These are phyloP conservation scores for Echinops telfairi DNA, from an alignment of 2,113 vertebrate genomes.

Conservation along the genomic window DNA sequence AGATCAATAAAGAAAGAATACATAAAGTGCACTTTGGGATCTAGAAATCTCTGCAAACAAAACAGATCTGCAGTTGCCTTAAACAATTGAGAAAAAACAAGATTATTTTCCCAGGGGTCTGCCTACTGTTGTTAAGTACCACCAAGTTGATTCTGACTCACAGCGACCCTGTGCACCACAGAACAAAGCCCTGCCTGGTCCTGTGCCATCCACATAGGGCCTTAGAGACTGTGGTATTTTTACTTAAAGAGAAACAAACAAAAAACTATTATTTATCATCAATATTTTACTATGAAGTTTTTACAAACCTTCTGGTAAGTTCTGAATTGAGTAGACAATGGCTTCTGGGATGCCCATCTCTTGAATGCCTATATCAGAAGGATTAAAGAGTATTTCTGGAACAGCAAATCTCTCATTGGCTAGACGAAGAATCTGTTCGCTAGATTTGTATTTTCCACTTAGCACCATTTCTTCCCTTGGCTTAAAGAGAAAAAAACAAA, in stretches of 20 bases:
- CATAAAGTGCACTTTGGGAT: not conserved
- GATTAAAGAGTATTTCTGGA: slow-evolving; percentile 98
- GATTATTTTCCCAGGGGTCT: slow-evolving; percentile 15
- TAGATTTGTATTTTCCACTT: slow-evolving; percentile 97
- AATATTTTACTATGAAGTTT: slow-evolving; percentile 52
- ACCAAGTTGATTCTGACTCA: too few species aligned
- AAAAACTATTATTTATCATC: slow-evolving; percentile 34
- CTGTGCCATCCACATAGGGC: not conserved
- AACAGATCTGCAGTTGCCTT: not conserved
- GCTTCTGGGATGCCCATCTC: slow-evolving; percentile 99
- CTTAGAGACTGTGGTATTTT: not conserved
- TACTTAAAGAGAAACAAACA: not conserved
- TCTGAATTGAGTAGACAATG: slow-evolving; percentile 94
- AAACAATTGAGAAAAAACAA: slow-evolving; percentile 43
- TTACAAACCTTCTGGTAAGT: slow-evolving; percentile 94
- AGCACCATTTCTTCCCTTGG: slow-evolving; percentile 96
- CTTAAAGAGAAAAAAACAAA: slow-evolving; percentile 87
- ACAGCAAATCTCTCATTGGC: slow-evolving; percentile 98
- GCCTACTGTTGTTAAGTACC: too few species aligned
- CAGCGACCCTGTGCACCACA: too few species aligned
- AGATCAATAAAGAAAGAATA: slow-evolving; percentile 22
- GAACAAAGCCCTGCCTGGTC: too few species aligned
- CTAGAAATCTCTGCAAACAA: slow-evolving; percentile 40
- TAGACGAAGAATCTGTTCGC: slow-evolving; percentile 97
- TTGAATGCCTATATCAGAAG: slow-evolving; percentile 98